Percentiles rank a stretch among this genome's conserved stretches.
phyloP scores from a whole-genome alignment of 1,140 invertebrate species.

The Drosophila albomicans region DNA sequence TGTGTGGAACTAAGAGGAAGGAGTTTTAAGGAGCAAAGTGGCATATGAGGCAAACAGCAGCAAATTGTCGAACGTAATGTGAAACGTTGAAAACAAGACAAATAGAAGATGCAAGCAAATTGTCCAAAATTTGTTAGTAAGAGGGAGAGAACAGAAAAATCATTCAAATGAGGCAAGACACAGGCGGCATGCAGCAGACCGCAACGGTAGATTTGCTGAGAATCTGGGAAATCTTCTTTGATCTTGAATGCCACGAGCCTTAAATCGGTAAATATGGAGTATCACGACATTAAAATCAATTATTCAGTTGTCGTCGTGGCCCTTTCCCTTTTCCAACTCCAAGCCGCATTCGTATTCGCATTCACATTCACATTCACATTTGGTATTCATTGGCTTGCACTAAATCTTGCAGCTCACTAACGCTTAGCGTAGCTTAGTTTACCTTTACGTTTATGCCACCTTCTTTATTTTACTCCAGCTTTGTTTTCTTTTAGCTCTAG shows the following conservation, averaged over 20 bases:
- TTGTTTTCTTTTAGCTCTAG: constrained; percentile 23
- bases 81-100: background rate
- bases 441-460: constrained; percentile 22
- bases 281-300: background rate
- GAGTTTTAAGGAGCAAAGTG: constrained; percentile 55
- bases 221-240: no score
- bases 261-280: background rate
- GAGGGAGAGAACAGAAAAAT: background rate
- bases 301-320: background rate
- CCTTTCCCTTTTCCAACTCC: background rate
- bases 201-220: background rate
- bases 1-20: background rate
- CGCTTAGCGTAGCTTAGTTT: constrained; percentile 42
- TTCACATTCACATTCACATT: constrained; percentile 39
- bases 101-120: background rate
- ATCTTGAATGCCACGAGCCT: background rate
- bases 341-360: background rate
- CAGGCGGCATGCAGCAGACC: background rate
- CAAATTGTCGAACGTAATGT: constrained; percentile 37
- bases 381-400: constrained; percentile 73
- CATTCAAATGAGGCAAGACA: constrained; percentile 37
- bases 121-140: background rate
- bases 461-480: background rate
- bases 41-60: constrained; percentile 58
- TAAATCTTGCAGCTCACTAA: constrained; percentile 62